phyloP scores from a whole-genome alignment of 2,797 vertebrate genomes.

The Novumbra hubbsi region DNA sequence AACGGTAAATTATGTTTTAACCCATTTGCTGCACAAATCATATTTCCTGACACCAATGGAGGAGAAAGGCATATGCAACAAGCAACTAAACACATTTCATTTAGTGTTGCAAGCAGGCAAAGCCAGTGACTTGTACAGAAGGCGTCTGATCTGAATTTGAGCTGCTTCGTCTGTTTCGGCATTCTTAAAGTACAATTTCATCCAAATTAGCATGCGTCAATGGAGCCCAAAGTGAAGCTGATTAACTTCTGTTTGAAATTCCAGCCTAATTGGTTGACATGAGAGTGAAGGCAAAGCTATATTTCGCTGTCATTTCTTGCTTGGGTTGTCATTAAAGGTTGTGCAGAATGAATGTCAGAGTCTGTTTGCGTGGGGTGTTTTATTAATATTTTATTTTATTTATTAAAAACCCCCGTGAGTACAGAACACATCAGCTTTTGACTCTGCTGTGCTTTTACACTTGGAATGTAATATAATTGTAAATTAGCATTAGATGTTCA shows the following conservation, averaged over 20 bases:
- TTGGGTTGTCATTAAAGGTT: slow-evolving; percentile 53
- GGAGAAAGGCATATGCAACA: neutral
- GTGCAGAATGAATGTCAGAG: slow-evolving; percentile 48
- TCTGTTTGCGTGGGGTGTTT: slow-evolving; percentile 47
- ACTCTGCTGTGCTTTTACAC: slow-evolving; percentile 40
- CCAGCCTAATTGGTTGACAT: slow-evolving; percentile 33
- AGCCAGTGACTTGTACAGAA: slow-evolving; percentile 1
- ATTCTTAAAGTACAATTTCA: slow-evolving; percentile 12
- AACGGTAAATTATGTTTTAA: slow-evolving; percentile 17
- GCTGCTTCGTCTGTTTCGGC: neutral
- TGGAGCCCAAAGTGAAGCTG: slow-evolving; percentile 36
- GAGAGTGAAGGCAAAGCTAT: slow-evolving; percentile 41
- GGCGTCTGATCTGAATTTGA: slow-evolving; percentile 17
- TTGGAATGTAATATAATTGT: slow-evolving; percentile 50
- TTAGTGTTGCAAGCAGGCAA: neutral
- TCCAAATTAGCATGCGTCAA: slow-evolving; percentile 28
- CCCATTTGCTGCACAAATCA: neutral
- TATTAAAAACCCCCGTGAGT: slow-evolving; percentile 49
- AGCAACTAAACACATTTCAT: neutral
- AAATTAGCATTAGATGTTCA: slow-evolving; percentile 50
- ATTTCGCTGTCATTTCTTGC: slow-evolving; percentile 52
- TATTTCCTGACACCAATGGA: neutral
- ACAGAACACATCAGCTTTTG: slow-evolving; percentile 28
- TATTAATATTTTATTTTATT: slow-evolving; percentile 40
- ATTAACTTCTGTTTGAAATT: slow-evolving; percentile 37